Evolutionary conservation across 2,888 invertebrate species (phyloP).

Genomic region (Drosophila buzzatii): DNA sequence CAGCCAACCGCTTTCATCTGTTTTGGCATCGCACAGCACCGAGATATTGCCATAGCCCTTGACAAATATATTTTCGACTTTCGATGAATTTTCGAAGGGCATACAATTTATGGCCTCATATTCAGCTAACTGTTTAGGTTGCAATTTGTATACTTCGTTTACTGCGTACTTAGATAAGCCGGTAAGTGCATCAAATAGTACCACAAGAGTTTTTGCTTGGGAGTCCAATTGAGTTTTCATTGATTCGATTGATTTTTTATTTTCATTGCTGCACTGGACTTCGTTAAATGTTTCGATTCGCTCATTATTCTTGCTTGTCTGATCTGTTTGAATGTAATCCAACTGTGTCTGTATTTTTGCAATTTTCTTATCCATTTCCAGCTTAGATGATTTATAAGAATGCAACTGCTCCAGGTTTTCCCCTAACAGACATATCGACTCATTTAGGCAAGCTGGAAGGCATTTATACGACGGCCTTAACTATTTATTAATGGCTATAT

Average conservation of each 20-base stretch:
- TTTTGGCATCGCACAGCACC: constrained; percentile 11
- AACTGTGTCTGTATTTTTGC: background rate
- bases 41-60: background rate
- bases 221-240: constrained; percentile 5
- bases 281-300: background rate
- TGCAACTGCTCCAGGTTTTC: too few species aligned
- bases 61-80: constrained; percentile 9
- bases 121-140: background rate
- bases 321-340: background rate
- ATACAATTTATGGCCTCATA: constrained; percentile 2
- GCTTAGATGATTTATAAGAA: background rate
- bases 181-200: background rate
- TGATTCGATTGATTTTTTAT: background rate
- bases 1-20: constrained; percentile 13
- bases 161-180: too few species aligned
- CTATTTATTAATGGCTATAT: background rate
- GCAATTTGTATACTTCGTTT: too few species aligned
- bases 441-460: background rate
- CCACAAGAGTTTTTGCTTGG: background rate
- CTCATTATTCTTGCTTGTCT: background rate
- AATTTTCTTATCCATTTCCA: background rate
- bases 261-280: background rate
- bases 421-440: background rate
- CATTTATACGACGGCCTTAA: background rate
- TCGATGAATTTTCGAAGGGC: background rate